phyloP scores from a whole-genome alignment of 2,113 vertebrate genomes.

The Alligator mississippiensis region DNA sequence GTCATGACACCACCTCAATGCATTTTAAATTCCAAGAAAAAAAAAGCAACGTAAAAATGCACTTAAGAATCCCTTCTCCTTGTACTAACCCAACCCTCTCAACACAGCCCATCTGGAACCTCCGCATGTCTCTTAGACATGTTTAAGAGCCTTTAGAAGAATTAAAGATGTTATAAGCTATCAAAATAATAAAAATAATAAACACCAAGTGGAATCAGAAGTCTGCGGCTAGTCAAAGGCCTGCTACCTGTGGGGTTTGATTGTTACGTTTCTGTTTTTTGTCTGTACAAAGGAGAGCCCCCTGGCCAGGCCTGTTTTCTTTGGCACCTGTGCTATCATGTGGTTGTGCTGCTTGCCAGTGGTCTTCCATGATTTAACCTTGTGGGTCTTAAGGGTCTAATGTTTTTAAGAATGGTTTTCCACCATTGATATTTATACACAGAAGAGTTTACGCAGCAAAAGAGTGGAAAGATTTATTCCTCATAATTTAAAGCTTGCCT shows the following conservation, averaged over 20 bases:
- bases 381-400: not conserved
- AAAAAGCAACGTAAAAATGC: rapidly evolving
- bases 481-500: constrained; percentile 29
- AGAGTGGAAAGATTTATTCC: not conserved
- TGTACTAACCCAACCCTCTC: rapidly evolving
- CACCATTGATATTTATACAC: not conserved
- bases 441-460: constrained; percentile 6
- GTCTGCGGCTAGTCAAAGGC: rapidly evolving
- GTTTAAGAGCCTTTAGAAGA: not conserved
- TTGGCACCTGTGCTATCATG: not conserved
- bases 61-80: not conserved
- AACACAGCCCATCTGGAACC: rapidly evolving
- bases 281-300: not conserved
- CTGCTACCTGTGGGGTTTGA: constrained; percentile 11
- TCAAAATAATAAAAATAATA: not conserved
- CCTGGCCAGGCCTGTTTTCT: constrained; percentile 20
- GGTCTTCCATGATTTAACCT: not conserved
- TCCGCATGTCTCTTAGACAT: rapidly evolving
- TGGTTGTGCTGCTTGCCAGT: not conserved
- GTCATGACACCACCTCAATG: not conserved
- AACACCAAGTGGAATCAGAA: not conserved
- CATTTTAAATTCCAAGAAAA: not conserved
- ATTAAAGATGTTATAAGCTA: not conserved
- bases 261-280: constrained; percentile 32
- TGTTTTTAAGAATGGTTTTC: constrained; percentile 10